phyloP scores from a whole-genome alignment of 2,888 invertebrate species.

The Lithosia quadra region DNA sequence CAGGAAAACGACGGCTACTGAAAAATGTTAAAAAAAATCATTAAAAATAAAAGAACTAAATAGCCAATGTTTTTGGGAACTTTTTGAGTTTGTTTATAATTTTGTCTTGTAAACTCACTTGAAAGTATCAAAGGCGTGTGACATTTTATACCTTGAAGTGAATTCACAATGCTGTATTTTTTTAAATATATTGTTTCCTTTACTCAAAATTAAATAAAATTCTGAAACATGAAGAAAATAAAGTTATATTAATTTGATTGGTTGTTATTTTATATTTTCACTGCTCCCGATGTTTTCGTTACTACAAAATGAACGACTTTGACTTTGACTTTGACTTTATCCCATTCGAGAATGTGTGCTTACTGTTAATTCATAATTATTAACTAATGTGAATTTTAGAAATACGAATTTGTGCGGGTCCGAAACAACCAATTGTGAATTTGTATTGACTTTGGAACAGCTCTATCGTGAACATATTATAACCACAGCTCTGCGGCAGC shows the following conservation, averaged over 20 bases:
- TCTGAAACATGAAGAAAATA: neutral
- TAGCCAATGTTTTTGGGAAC: too few relatives aligned
- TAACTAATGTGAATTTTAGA: neutral
- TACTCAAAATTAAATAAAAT: neutral
- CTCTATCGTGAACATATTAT: neutral
- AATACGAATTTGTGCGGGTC: neutral
- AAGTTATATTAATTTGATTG: neutral
- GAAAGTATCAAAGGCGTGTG: too few relatives aligned
- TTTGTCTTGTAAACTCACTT: too few relatives aligned
- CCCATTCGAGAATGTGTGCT: neutral
- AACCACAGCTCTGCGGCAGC: neutral
- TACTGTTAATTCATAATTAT: neutral
- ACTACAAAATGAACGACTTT: neutral
- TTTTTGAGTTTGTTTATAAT: too few relatives aligned
- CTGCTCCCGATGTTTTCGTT: neutral
- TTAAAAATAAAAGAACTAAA: neutral
- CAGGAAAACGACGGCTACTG: slow-evolving; percentile 5
- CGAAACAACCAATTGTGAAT: too few relatives aligned
- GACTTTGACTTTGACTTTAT: neutral
- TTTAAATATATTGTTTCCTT: too few relatives aligned
- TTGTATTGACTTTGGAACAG: neutral
- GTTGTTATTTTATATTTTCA: neutral
- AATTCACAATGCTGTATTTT: too few relatives aligned
- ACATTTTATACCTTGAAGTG: too few relatives aligned
- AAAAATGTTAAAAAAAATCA: neutral